These are phyloP conservation scores for Cinara cedri DNA, from an alignment of 2,888 invertebrate species.

Conservation along the genomic window DNA sequence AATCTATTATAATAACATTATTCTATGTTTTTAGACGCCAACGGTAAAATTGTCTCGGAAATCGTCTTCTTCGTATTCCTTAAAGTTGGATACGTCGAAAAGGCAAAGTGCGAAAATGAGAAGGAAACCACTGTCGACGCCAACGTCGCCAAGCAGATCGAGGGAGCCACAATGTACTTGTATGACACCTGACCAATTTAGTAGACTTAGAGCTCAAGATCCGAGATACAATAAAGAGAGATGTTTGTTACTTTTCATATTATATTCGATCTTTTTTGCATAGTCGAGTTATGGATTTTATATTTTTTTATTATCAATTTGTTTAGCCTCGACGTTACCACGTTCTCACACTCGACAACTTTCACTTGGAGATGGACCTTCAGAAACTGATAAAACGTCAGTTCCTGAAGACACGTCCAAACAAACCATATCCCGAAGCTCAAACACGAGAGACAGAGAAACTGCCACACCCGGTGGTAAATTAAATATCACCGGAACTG, in stretches of 20 bases:
- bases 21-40: constrained; percentile 73
- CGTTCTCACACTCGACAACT: constrained; percentile 69
- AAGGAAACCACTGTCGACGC: constrained; percentile 90
- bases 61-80: constrained; percentile 94
- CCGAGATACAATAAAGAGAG: constrained; percentile 70
- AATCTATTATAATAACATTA: not conserved
- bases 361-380: constrained; percentile 57
- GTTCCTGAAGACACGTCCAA: constrained; percentile 55
- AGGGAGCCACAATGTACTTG: constrained; percentile 93
- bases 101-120: constrained; percentile 85
- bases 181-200: constrained; percentile 92
- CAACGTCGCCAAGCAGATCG: constrained; percentile 87
- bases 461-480: constrained; percentile 61
- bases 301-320: not conserved
- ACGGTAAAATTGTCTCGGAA: constrained; percentile 97
- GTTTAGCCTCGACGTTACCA: constrained; percentile 76
- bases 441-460: constrained; percentile 60
- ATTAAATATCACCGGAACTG: constrained; percentile 60
- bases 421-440: constrained; percentile 57
- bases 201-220: constrained; percentile 82
- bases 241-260: constrained; percentile 34
- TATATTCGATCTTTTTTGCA: not conserved
- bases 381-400: constrained; percentile 60
- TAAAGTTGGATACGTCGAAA: constrained; percentile 86
- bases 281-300: not conserved